A percentile compares a stretch with the other conserved stretches of the same genome.
Evolutionary conservation across 2,797 vertebrate species (phyloP).

Genomic region (Bovichtus diacanthus): DNA sequence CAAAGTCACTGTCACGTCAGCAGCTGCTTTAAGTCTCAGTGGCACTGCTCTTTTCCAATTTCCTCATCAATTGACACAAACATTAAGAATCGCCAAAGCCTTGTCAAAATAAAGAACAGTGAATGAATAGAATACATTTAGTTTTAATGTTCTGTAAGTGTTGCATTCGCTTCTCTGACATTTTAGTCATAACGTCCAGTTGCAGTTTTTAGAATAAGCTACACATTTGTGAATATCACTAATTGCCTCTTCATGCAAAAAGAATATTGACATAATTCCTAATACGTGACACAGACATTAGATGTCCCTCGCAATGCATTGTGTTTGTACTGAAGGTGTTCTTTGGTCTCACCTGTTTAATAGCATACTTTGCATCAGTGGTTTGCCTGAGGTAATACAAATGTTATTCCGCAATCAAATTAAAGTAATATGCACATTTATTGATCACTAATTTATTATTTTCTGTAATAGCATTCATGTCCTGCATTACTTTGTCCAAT

Average conservation of each 20-base stretch:
- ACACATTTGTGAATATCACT: background rate
- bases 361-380: background rate
- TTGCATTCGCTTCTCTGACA: background rate
- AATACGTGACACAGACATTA: background rate
- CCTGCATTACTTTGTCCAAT: background rate
- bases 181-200: background rate
- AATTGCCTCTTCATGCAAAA: background rate
- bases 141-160: background rate
- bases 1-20: constrained; percentile 40
- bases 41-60: background rate
- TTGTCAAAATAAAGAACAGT: background rate
- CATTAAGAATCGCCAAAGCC: background rate
- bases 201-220: background rate
- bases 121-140: background rate
- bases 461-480: background rate
- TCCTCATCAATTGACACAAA: constrained; percentile 3
- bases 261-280: no score
- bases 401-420: background rate
- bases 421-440: background rate
- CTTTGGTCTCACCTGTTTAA: constrained; percentile 19
- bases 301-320: background rate
- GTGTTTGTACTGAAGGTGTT: background rate
- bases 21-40: constrained; percentile 26
- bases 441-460: background rate
- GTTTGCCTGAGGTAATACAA: constrained; percentile 16